Conservation (phyloP, 2,113 vertebrate species). For the Semnopithecus entellus region DNA sequence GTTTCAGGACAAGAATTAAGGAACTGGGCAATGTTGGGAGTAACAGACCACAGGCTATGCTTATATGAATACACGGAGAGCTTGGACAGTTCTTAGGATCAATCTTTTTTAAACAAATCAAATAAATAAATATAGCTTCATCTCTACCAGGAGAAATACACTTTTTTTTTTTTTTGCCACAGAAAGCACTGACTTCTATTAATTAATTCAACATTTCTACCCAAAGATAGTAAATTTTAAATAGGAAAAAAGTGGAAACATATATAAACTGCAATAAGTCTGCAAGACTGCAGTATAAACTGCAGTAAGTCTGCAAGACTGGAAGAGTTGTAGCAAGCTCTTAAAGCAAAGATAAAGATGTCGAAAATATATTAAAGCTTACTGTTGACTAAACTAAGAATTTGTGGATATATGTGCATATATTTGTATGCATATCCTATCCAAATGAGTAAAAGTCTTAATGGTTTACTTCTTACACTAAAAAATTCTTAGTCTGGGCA, state of each 20-base stretch:
- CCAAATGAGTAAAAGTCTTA: neutral
- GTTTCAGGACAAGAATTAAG: slow-evolving; percentile 40
- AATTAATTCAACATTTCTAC: slow-evolving; percentile 25
- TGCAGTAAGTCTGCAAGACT: neutral
- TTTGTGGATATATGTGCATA: neutral
- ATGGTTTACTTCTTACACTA: neutral
- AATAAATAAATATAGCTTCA: neutral
- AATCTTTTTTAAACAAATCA: neutral
- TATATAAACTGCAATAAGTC: neutral
- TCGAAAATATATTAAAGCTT: neutral
- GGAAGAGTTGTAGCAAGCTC: neutral
- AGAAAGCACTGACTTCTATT: neutral
- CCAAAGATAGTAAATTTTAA: slow-evolving; percentile 32
- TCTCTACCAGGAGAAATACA: neutral
- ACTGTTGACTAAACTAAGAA: neutral
- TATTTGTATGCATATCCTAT: neutral
- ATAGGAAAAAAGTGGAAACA: neutral
- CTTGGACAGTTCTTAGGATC: neutral
- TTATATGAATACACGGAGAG: neutral
- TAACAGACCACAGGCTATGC: neutral
- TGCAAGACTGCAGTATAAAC: neutral
- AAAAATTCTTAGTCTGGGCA: neutral
- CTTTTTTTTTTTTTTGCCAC: neutral
- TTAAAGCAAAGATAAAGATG: neutral
- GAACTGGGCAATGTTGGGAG: neutral